A percentile compares a stretch with the other conserved stretches of the same genome.
Evolutionary conservation across 2,113 vertebrate genomes (phyloP).

Genomic region (Paedocypris sp.): DNA sequence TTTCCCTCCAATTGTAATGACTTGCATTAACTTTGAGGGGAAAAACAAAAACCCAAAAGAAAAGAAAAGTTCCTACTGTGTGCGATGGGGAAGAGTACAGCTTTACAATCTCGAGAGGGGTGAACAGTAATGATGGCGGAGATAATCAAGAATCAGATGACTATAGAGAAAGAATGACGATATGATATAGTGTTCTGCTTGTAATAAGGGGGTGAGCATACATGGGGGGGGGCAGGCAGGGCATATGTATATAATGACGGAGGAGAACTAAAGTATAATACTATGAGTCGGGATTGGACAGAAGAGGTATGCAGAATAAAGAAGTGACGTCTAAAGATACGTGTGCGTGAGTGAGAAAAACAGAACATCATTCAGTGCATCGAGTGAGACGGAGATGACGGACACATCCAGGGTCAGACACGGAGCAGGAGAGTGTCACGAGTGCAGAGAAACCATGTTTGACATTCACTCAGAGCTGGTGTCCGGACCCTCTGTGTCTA

Average conservation of each 20-base stretch:
- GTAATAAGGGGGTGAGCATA: conserved; percentile 46
- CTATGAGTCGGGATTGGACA: conserved; percentile 11
- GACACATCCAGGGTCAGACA: background rate
- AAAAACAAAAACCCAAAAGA: too few species aligned
- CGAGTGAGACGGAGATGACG: background rate
- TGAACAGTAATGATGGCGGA: conserved; percentile 51
- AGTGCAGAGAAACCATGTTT: conserved; percentile 18
- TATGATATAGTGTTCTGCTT: conserved; percentile 54
- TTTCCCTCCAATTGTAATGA: conserved; percentile 36
- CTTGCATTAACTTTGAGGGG: conserved; percentile 28
- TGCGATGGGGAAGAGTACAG: conserved; percentile 42
- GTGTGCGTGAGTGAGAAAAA: conserved; percentile 13
- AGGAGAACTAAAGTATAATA: conserved; percentile 29
- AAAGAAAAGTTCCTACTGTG: conserved; percentile 39
- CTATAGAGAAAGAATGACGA: conserved; percentile 57
- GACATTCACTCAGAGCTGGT: conserved; percentile 30
- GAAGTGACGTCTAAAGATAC: conserved; percentile 10
- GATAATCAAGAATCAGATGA: conserved; percentile 46
- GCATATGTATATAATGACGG: conserved; percentile 39
- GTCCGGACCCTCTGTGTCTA: background rate
- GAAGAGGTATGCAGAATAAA: conserved; percentile 42
- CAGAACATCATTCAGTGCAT: conserved; percentile 6
- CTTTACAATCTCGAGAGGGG: conserved; percentile 49
- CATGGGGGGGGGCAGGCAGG: conserved; percentile 43
- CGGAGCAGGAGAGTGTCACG: background rate